phyloP scores from a whole-genome alignment of 2,113 vertebrate species.

The Urocitellus parryii region DNA sequence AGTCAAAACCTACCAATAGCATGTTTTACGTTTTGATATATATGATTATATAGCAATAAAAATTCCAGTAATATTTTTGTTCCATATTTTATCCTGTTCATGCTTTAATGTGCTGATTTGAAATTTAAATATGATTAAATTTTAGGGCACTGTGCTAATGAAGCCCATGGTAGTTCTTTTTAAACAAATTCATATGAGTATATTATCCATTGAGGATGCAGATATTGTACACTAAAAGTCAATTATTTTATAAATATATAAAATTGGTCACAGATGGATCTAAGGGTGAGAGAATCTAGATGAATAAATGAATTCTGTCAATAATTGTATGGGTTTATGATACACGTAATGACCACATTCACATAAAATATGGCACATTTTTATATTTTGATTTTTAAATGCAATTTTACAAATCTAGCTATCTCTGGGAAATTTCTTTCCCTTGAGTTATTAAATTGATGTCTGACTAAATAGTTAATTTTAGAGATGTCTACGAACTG shows the following conservation, averaged over 20 bases:
- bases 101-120: constrained; percentile 14
- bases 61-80: background rate
- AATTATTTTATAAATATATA: background rate
- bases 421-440: background rate
- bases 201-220: background rate
- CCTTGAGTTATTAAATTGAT: constrained; percentile 48
- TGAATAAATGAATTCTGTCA: constrained; percentile 41
- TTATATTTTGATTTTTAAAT: constrained; percentile 29
- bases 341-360: background rate
- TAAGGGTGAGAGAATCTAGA: background rate
- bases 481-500: background rate
- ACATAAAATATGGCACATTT: constrained; percentile 6
- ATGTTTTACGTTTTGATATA: constrained; percentile 43
- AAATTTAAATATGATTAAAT: constrained; percentile 5
- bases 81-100: background rate
- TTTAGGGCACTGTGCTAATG: background rate
- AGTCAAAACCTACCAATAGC: background rate
- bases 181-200: background rate
- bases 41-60: background rate
- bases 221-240: background rate
- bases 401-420: background rate
- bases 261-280: background rate
- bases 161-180: background rate
- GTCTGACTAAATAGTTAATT: constrained; percentile 21
- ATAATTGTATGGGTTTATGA: background rate